Evolutionary conservation across 2,113 vertebrate genomes (phyloP).

Genomic region (Platysternon megacephalum): DNA sequence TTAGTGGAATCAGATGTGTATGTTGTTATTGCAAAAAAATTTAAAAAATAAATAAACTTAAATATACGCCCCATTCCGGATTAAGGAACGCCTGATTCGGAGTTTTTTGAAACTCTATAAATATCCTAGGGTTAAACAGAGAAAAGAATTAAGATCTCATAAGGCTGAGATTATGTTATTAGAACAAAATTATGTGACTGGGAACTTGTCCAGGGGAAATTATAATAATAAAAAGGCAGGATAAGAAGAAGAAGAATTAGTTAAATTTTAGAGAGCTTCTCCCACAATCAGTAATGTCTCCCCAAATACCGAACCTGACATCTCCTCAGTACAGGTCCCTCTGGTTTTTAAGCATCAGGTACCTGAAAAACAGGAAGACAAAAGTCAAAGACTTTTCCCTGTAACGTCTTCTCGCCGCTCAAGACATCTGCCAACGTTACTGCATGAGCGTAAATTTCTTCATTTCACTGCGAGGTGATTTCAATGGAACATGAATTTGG

Average conservation of each 20-base stretch:
- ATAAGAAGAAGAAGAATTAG: not conserved
- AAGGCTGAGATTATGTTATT: conserved; percentile 54
- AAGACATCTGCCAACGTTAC: not conserved
- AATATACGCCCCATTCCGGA: not conserved
- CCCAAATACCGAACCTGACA: not conserved
- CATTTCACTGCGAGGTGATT: not conserved
- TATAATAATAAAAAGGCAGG: conserved; percentile 26
- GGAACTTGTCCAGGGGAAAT: conserved; percentile 51
- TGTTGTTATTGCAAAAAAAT: not conserved
- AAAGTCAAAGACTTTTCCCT: not conserved
- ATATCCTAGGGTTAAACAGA: conserved; percentile 29
- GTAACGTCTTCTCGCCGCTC: not conserved
- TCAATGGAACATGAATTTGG: not conserved
- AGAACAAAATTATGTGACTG: conserved; percentile 41
- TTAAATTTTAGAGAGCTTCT: not conserved
- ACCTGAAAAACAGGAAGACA: not conserved
- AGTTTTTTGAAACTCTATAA: conserved; percentile 42
- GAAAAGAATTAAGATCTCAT: conserved; percentile 45
- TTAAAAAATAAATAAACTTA: not conserved
- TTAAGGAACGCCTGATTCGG: conserved; percentile 49
- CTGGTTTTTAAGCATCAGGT: rapidly evolving
- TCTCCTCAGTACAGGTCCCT: not conserved
- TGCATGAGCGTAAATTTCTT: not conserved
- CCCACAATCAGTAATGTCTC: not conserved
- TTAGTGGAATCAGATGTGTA: conserved; percentile 12